Evolutionary conservation across 2,888 invertebrate genomes (phyloP).

Genomic region (Apotomis betuletana): DNA sequence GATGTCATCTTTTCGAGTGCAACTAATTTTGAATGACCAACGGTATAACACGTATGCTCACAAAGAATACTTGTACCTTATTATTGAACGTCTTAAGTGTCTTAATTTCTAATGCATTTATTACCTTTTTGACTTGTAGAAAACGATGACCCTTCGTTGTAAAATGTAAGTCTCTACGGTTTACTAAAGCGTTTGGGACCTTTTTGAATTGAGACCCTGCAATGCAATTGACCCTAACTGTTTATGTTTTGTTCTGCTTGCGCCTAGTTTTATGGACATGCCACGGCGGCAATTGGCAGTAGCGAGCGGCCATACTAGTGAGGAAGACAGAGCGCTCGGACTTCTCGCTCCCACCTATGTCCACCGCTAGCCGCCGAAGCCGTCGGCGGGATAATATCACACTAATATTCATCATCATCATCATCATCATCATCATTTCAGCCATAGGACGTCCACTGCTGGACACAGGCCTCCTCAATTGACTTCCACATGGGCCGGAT

Average conservation of each 20-base stretch:
- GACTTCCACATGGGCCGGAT: no score
- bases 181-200: not conserved
- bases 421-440: no score
- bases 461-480: no score
- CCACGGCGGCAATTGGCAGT: no score
- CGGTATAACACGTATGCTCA: conserved; percentile 61
- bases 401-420: no score
- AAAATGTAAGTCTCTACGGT: not conserved
- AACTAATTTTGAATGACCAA: conserved; percentile 56
- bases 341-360: no score
- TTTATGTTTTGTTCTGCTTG: conserved; percentile 55
- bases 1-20: conserved; percentile 51
- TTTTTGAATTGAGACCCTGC: not conserved
- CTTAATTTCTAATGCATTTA: not conserved
- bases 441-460: no score
- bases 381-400: no score
- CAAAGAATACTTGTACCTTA: conserved; percentile 48
- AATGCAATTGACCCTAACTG: conserved; percentile 53
- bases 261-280: not conserved
- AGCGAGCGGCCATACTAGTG: no score
- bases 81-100: not conserved
- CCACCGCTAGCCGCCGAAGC: no score
- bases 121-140: not conserved
- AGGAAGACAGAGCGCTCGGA: no score
- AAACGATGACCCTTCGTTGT: no score